phyloP scores from a whole-genome alignment of 2,888 invertebrate species.

The Gryllus longicercus region DNA sequence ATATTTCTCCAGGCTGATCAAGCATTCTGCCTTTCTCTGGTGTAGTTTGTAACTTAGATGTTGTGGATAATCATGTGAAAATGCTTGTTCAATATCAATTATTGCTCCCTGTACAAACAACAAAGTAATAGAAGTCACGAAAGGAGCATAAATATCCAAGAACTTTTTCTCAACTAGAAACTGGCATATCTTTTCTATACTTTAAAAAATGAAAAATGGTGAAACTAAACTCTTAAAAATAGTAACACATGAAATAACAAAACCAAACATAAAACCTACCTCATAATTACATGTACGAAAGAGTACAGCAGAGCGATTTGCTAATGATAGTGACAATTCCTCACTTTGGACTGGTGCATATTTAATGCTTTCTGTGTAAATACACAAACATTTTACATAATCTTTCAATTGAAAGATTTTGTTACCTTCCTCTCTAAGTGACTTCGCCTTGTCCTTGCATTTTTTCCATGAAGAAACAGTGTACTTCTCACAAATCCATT shows the following conservation, averaged over 20 bases:
- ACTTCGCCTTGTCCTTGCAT: not conserved
- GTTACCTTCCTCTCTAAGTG: slow-evolving; percentile 29
- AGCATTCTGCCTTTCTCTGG: slow-evolving; percentile 63
- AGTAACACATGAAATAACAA: not conserved
- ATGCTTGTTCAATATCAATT: slow-evolving; percentile 59
- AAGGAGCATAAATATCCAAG: not conserved
- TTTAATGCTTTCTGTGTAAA: slow-evolving; percentile 61
- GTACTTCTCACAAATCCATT: slow-evolving; percentile 28
- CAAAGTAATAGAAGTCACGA: not conserved
- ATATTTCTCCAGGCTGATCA: slow-evolving; percentile 52
- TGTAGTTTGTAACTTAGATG: slow-evolving; percentile 62
- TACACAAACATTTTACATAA: slow-evolving; percentile 51
- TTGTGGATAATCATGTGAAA: slow-evolving; percentile 60
- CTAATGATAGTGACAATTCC: slow-evolving; percentile 61
- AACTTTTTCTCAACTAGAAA: not conserved
- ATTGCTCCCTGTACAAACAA: slow-evolving; percentile 53
- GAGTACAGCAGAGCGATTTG: slow-evolving; percentile 66
- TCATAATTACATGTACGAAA: slow-evolving; percentile 58
- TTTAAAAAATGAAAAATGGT: slow-evolving; percentile 12
- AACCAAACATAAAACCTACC: slow-evolving; percentile 47
- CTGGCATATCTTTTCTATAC: slow-evolving; percentile 12
- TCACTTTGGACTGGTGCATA: slow-evolving; percentile 55
- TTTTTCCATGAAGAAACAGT: slow-evolving; percentile 19
- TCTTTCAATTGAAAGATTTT: slow-evolving; percentile 24
- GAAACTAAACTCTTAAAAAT: not conserved